Conservation (phyloP, 1,140 invertebrate genomes). For the Helicoverpa armigera region DNA sequence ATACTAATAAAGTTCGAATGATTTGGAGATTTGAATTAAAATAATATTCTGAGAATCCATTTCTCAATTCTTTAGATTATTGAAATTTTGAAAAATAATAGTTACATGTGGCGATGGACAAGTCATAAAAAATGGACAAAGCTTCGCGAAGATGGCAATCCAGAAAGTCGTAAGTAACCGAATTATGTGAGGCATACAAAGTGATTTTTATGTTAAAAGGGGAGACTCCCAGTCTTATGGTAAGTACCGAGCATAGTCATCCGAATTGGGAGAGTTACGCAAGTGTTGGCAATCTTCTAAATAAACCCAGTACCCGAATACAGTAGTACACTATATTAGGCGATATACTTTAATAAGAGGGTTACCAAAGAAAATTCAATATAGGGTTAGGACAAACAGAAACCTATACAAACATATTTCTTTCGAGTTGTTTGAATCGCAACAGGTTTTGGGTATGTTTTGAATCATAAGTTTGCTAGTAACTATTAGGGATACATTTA, state of each 20-base stretch:
- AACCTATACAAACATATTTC: constrained; percentile 44
- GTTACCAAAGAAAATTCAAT: constrained; percentile 26
- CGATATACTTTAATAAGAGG: constrained; percentile 32
- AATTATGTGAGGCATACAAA: constrained; percentile 30
- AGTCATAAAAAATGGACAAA: not conserved
- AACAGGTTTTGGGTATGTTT: constrained; percentile 40
- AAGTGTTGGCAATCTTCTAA: constrained; percentile 28
- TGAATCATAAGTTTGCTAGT: constrained; percentile 30
- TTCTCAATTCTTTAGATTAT: not conserved
- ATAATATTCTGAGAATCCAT: not conserved
- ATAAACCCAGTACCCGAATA: constrained; percentile 11
- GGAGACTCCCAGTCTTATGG: constrained; percentile 15
- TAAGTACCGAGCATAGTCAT: constrained; percentile 31
- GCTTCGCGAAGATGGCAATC: not conserved
- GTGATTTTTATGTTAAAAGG: constrained; percentile 22
- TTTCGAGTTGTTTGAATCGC: constrained; percentile 35
- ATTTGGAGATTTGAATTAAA: not conserved
- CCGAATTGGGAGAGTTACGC: constrained; percentile 8
- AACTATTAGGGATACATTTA: constrained; percentile 29
- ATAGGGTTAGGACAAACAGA: constrained; percentile 22
- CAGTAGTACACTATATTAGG: constrained; percentile 19
- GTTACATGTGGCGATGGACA: not conserved
- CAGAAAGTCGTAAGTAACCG: constrained; percentile 13
- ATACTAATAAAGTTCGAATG: constrained; percentile 5
- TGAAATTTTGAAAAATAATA: not conserved